Evolutionary conservation across 2,888 invertebrate genomes (phyloP), one percentile per base, ranked within the genome.

Genomic region (Idaea dimidiata): DNA sequence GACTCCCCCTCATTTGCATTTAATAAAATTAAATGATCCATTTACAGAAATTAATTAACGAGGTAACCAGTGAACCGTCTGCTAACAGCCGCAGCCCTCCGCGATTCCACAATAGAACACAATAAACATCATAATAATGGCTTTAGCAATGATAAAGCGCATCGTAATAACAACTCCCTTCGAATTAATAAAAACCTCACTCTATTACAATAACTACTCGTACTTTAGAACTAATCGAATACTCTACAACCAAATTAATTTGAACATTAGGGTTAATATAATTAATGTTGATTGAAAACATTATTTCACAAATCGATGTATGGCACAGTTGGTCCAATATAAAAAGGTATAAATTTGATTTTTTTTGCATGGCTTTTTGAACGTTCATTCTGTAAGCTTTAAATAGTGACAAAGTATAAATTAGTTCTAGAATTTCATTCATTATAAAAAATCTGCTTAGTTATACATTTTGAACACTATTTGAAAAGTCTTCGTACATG

Each of bases 21-120:
- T 89, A 89, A 91, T 92, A 82, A 91, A 91, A 92, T 91, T 92
- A 91, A 91, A 92, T 92, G 91, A 92, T 90, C 84, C 92, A 90
- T 91, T 91, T 90, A 89, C 76, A 87, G 85, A 91, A 89, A 91
- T 89, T 92, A 92, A 92, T 91, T 92, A 92, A 91, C 81, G 86
- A 89, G 84, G 82, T 84, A 86, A 76, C 82, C 92, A 89, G 86
- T 90, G 91, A 84, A 87, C 85, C 92, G 91, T 81, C 79, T 81
- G 83, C 79, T 82, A 80, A 80, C 82, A 80, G 79, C 83, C 82
- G 80, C 83, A 77, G 72, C 81, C 78, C 80, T 72, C 69, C 62
- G 63, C 64, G 72, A 62, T 66, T 63, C 33, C 61, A 62, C 68
- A 68, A 68, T 72, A 66, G 66, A 64, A 62, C 64, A 79, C 70